These are phyloP conservation scores for Malachius bipustulatus DNA, from an alignment of 2,888 invertebrate species.

Conservation along the genomic window DNA sequence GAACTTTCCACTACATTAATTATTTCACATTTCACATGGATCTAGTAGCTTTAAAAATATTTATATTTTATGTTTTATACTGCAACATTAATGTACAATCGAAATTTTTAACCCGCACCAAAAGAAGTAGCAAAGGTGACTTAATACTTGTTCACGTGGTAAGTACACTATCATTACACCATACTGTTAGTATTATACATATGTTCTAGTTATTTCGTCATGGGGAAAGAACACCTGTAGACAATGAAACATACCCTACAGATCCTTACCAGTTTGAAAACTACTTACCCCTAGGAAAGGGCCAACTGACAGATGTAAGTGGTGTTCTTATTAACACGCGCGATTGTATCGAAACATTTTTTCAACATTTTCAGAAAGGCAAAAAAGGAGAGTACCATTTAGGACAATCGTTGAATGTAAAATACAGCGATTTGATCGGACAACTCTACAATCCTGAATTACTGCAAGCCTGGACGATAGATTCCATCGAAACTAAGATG, in stretches of 20 bases:
- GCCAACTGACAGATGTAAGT: slow-evolving; percentile 61
- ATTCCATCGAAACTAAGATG: slow-evolving; percentile 59
- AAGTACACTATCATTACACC: no score
- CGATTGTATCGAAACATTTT: slow-evolving; percentile 4
- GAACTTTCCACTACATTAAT: no score
- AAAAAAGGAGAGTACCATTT: slow-evolving; percentile 49
- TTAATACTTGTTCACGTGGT: no score
- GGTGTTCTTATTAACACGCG: not conserved
- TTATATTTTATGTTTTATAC: no score
- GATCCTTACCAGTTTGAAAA: slow-evolving; percentile 52
- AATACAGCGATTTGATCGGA: slow-evolving; percentile 49
- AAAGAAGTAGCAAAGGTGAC: no score
- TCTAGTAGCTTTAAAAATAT: no score
- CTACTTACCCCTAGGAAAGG: slow-evolving; percentile 60
- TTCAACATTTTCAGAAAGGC: slow-evolving; percentile 35
- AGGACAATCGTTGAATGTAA: slow-evolving; percentile 48
- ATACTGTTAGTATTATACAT: no score
- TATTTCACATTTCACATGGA: no score
- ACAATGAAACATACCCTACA: slow-evolving; percentile 49
- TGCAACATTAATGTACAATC: no score
- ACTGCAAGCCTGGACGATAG: slow-evolving; percentile 45
- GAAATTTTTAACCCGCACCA: no score
- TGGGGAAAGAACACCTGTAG: slow-evolving; percentile 60
- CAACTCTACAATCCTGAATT: slow-evolving; percentile 44
- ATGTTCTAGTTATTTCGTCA: slow-evolving; percentile 56